Percentiles rank a stretch among this genome's conserved stretches.
Evolutionary conservation across 2,113 vertebrate species (phyloP).

Genomic region (Tragelaphus strepsiceros): DNA sequence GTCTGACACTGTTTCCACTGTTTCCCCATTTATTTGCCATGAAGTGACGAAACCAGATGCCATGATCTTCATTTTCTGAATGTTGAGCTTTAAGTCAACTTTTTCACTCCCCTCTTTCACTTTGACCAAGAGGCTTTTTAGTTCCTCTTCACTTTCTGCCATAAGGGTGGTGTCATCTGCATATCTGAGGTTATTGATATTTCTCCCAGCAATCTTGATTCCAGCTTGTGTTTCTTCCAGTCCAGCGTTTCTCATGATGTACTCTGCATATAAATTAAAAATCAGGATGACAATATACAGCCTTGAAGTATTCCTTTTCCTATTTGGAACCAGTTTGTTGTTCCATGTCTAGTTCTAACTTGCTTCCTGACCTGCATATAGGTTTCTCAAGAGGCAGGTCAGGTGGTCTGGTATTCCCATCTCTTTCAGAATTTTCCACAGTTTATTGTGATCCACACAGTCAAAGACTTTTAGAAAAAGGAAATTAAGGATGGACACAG

Average conservation of each 20-base stretch:
- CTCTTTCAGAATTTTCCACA: background rate
- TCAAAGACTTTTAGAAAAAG: background rate
- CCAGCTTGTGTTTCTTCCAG: background rate
- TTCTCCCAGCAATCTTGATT: background rate
- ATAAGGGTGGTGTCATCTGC: background rate
- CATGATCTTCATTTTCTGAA: background rate
- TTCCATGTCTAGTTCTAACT: background rate
- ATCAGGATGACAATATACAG: background rate
- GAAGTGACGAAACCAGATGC: background rate
- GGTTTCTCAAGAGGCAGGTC: background rate
- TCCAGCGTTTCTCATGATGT: background rate
- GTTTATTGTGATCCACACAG: background rate
- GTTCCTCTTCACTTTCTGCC: background rate
- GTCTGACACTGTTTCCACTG: background rate
- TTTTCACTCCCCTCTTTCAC: background rate
- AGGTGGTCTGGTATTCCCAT: background rate
- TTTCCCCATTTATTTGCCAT: background rate
- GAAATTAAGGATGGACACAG: background rate
- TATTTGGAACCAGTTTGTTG: background rate
- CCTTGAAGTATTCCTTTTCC: background rate
- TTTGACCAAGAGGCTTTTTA: background rate
- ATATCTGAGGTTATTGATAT: background rate
- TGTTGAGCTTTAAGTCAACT: background rate
- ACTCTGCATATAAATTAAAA: background rate
- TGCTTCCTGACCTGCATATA: background rate